Conservation (phyloP, 1,140 invertebrate genomes). For the Heliothis subflexa region DNA sequence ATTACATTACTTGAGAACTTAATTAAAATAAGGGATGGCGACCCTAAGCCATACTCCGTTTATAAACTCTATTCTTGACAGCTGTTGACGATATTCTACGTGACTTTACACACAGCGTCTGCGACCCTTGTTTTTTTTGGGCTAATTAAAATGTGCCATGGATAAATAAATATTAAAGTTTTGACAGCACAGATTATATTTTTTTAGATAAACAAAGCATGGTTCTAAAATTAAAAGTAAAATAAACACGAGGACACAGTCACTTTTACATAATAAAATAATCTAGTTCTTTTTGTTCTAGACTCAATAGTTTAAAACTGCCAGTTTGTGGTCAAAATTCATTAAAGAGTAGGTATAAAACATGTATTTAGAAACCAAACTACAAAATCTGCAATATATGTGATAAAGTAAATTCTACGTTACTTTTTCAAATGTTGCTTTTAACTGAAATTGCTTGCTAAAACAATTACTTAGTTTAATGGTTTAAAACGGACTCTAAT, state of each 20-base stretch:
- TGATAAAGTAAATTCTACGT: slow-evolving; percentile 1
- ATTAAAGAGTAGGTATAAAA: not conserved
- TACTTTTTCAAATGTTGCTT: slow-evolving; percentile 7
- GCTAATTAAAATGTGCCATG: slow-evolving; percentile 47
- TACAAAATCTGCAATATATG: not conserved
- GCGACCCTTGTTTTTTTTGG: slow-evolving; percentile 33
- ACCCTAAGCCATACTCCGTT: slow-evolving; percentile 46
- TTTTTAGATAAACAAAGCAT: slow-evolving; percentile 43
- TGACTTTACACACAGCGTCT: slow-evolving; percentile 47
- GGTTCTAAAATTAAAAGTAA: slow-evolving; percentile 44
- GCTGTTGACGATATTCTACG: slow-evolving; percentile 58
- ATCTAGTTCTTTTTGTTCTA: too few species aligned
- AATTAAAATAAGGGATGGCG: slow-evolving; percentile 69
- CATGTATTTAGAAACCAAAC: slow-evolving; percentile 2
- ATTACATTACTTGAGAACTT: slow-evolving; percentile 66
- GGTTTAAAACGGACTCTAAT: not conserved
- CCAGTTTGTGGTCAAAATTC: slow-evolving; percentile 8
- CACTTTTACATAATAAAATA: too few species aligned
- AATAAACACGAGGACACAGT: slow-evolving; percentile 27
- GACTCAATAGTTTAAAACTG: slow-evolving; percentile 9
- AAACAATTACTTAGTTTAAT: slow-evolving; percentile 14
- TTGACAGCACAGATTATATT: slow-evolving; percentile 31
- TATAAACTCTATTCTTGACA: slow-evolving; percentile 56
- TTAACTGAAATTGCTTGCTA: slow-evolving; percentile 1
- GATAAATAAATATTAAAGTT: slow-evolving; percentile 47